phyloP scores from a whole-genome alignment of 1,140 invertebrate species.

The Apolygus lucorum region DNA sequence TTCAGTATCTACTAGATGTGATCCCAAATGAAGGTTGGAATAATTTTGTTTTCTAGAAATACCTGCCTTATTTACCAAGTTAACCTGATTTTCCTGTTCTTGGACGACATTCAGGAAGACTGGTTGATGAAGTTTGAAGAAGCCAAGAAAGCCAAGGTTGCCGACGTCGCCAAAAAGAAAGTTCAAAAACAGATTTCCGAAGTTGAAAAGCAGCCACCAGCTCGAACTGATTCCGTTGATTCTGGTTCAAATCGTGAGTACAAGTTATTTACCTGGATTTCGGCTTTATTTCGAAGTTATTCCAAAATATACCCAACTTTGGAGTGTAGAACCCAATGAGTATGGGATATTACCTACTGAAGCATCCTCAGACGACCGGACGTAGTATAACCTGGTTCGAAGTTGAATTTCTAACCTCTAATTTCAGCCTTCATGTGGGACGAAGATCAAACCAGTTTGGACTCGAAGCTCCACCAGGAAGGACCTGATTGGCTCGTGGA shows the following conservation, averaged over 20 bases:
- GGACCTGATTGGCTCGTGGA: slow-evolving; percentile 85
- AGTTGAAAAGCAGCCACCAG: slow-evolving; percentile 40
- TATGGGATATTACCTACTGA: too few relatives aligned
- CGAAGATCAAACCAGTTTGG: not conserved
- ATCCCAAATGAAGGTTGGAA: too few relatives aligned
- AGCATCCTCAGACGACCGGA: too few relatives aligned
- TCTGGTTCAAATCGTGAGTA: slow-evolving; percentile 40
- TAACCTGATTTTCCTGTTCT: slow-evolving; percentile 17
- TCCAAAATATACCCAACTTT: too few relatives aligned
- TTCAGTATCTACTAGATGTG: too few relatives aligned
- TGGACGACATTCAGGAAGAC: slow-evolving; percentile 57
- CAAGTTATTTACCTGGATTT: not conserved
- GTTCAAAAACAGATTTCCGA: slow-evolving; percentile 18
- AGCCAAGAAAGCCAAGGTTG: slow-evolving; percentile 74
- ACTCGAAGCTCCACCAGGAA: slow-evolving; percentile 17
- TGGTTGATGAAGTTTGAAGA: slow-evolving; percentile 91
- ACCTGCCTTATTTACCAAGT: too few relatives aligned
- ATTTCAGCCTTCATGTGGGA: slow-evolving; percentile 7
- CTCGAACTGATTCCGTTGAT: slow-evolving; percentile 42
- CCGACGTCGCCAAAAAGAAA: slow-evolving; percentile 54
- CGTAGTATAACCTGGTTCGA: not conserved
- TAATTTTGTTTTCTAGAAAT: too few relatives aligned
- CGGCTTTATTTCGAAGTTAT: too few relatives aligned
- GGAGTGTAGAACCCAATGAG: too few relatives aligned
- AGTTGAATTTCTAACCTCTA: too few relatives aligned